Evolutionary conservation across 1,140 invertebrate species (phyloP).

Genomic region (Notospermus geniculatus): DNA sequence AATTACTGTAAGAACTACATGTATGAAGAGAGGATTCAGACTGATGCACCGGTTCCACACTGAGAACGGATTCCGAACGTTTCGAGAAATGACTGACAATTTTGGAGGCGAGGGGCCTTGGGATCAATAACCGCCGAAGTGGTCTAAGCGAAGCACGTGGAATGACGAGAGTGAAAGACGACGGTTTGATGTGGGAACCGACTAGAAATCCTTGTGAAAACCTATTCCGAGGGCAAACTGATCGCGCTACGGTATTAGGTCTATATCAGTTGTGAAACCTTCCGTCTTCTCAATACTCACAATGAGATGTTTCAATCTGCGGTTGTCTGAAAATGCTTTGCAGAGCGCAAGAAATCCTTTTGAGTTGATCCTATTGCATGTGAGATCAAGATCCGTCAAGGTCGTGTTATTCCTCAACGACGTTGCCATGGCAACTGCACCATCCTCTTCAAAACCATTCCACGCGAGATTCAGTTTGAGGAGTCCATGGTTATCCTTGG

Average conservation of each 20-base stretch:
- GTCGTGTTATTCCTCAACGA: constrained; percentile 34
- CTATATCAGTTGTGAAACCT: neutral
- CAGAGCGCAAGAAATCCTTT: constrained; percentile 37
- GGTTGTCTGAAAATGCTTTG: constrained; percentile 38
- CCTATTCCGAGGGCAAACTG: neutral
- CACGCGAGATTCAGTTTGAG: constrained; percentile 40
- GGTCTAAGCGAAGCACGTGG: too few relatives aligned
- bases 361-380: constrained; percentile 39
- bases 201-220: too few relatives aligned
- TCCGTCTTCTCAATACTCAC: constrained; percentile 20
- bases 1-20: too few relatives aligned
- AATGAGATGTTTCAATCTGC: constrained; percentile 34
- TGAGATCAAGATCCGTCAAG: constrained; percentile 40
- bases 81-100: too few relatives aligned
- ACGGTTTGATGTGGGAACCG: too few relatives aligned
- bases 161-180: too few relatives aligned
- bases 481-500: constrained; percentile 39
- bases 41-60: too few relatives aligned
- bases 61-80: too few relatives aligned
- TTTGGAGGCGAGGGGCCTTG: too few relatives aligned
- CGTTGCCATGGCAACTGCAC: constrained; percentile 33
- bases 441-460: constrained; percentile 47
- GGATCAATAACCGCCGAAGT: too few relatives aligned
- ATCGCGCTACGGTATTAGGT: neutral
- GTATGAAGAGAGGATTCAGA: too few relatives aligned